Evolutionary conservation across 2,797 vertebrate species (phyloP).

Genomic region (Pangasius krempfi): DNA sequence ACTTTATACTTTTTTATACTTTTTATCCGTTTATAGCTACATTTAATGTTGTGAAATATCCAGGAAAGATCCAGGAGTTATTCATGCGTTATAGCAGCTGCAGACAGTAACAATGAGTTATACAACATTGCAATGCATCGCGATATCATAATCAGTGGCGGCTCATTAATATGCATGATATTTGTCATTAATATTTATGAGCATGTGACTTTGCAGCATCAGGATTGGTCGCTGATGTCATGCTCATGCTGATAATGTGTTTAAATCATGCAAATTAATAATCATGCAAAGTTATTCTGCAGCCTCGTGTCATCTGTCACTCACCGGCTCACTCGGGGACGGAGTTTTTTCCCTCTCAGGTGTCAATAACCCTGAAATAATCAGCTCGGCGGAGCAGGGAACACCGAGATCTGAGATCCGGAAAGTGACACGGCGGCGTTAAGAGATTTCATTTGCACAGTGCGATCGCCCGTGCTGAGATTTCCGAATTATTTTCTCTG

Average conservation of each 20-base stretch:
- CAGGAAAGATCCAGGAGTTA: background rate
- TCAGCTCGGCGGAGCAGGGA: background rate
- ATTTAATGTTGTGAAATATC: background rate
- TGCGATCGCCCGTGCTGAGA: background rate
- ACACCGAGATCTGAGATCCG: background rate
- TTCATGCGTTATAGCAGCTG: background rate
- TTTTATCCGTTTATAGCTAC: background rate
- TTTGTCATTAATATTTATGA: background rate
- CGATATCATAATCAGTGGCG: background rate
- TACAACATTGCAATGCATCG: background rate
- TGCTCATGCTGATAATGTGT: background rate
- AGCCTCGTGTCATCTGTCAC: background rate
- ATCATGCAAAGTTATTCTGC: conserved; percentile 23
- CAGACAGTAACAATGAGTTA: background rate
- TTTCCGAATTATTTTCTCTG: background rate
- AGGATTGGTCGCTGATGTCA: background rate
- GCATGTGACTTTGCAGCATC: background rate
- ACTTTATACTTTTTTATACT: background rate
- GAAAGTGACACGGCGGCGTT: background rate
- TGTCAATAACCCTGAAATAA: background rate
- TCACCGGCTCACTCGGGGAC: background rate
- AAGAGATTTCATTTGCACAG: background rate
- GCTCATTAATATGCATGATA: background rate
- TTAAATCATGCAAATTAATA: conserved; percentile 9
- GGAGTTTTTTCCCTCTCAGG: background rate